A percentile compares a stretch with the other conserved stretches of the same genome.
Conservation (phyloP, 2,113 vertebrate species). For the Sarotherodon lohbergeri region DNA sequence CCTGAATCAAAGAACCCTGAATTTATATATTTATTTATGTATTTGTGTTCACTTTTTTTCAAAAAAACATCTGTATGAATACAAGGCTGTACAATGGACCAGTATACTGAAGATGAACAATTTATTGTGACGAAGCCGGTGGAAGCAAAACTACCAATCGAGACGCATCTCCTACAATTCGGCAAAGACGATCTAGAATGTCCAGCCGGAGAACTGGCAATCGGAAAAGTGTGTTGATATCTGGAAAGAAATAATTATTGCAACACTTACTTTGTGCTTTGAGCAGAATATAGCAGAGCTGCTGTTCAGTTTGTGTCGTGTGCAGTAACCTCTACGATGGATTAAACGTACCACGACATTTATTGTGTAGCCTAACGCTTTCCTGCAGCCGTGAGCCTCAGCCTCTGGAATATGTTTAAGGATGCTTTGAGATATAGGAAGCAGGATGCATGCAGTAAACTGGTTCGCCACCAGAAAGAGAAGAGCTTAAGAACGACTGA, state of each 20-base stretch:
- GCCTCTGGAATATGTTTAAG: constrained; percentile 20
- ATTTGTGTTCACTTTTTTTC: background rate
- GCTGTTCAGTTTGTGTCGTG: constrained; percentile 26
- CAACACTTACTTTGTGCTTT: constrained; percentile 55
- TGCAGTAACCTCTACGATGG: background rate
- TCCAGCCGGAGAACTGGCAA: constrained; percentile 39
- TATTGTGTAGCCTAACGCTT: background rate
- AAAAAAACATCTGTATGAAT: background rate
- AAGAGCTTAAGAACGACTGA: constrained; percentile 20
- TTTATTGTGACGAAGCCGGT: constrained; percentile 5
- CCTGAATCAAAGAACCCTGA: constrained; percentile 52
- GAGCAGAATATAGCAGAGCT: constrained; percentile 29
- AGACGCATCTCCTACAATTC: constrained; percentile 21
- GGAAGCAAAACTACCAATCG: constrained; percentile 35
- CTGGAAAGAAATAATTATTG: constrained; percentile 30
- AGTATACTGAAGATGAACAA: constrained; percentile 11
- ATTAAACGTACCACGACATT: background rate
- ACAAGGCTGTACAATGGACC: background rate
- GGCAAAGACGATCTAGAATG: constrained; percentile 14
- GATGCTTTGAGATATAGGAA: constrained; percentile 28
- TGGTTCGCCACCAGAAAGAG: constrained; percentile 4
- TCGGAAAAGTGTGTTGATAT: background rate
- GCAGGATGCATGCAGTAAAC: constrained; percentile 52
- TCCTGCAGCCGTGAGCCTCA: constrained; percentile 26
- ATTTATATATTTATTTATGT: background rate